Conservation (phyloP, 2,113 vertebrate species). For the Stigmatopora argus region DNA sequence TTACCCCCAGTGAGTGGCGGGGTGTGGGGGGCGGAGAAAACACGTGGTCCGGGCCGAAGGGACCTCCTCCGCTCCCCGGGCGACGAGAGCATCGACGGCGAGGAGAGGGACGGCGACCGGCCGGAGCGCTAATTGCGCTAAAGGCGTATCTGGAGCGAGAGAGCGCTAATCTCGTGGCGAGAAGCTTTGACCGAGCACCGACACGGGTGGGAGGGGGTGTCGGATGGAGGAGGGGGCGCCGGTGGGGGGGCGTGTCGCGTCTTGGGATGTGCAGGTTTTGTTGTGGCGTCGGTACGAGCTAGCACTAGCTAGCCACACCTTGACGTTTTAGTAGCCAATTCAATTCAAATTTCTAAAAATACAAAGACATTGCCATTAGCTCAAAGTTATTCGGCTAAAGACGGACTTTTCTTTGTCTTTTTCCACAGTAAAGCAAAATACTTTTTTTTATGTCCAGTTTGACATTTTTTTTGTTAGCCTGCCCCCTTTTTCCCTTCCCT, state of each 20-base stretch:
- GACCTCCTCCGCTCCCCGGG: conserved; percentile 27
- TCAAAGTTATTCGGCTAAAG: too few relatives aligned
- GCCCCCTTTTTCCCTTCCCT: too few relatives aligned
- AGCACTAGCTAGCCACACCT: too few relatives aligned
- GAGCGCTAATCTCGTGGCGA: conserved; percentile 46
- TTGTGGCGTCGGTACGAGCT: neutral
- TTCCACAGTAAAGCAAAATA: too few relatives aligned
- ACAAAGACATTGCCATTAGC: too few relatives aligned
- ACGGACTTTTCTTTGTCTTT: too few relatives aligned
- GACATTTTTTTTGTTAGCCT: too few relatives aligned
- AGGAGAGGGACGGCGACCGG: conserved; percentile 15
- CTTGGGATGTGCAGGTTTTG: neutral
- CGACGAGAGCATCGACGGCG: conserved; percentile 18
- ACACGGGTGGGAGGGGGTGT: conserved; percentile 4
- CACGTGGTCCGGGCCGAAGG: conserved; percentile 52
- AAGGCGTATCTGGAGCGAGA: conserved; percentile 29
- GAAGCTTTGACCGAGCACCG: conserved; percentile 42
- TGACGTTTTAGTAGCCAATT: too few relatives aligned
- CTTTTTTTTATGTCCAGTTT: too few relatives aligned
- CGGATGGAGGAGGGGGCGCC: neutral
- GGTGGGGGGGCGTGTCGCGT: neutral
- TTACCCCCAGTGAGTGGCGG: conserved; percentile 60
- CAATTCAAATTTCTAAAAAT: too few relatives aligned
- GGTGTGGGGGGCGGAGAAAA: conserved; percentile 36
- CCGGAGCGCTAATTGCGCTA: conserved; percentile 25